Evolutionary conservation across 2,113 vertebrate genomes (phyloP).

Genomic region (Menidia beryllina): DNA sequence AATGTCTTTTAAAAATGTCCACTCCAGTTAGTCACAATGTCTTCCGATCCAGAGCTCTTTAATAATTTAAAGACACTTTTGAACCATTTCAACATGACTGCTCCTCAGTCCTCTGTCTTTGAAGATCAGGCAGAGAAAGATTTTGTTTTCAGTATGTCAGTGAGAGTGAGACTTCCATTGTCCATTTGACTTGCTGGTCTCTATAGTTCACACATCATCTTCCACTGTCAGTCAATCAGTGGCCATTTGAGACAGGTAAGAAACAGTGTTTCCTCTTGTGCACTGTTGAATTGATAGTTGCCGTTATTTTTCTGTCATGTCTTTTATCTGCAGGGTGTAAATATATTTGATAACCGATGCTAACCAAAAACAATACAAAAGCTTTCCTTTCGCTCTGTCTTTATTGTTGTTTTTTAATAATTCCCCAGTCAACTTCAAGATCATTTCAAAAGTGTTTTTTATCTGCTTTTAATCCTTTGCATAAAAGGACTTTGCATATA

Average conservation of each 20-base stretch:
- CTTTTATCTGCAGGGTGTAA: slow-evolving; percentile 72
- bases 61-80: slow-evolving; percentile 68
- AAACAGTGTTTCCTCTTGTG: slow-evolving; percentile 46
- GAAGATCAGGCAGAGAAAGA: slow-evolving; percentile 71
- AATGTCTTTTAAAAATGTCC: slow-evolving; percentile 4
- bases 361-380: slow-evolving; percentile 72
- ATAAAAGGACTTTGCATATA: slow-evolving; percentile 35
- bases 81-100: slow-evolving; percentile 62
- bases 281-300: slow-evolving; percentile 70
- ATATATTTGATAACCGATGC: slow-evolving; percentile 75
- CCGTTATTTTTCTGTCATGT: slow-evolving; percentile 77
- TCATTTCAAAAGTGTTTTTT: slow-evolving; percentile 54
- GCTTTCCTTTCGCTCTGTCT: slow-evolving; percentile 64
- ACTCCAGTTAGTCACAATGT: slow-evolving; percentile 47
- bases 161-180: slow-evolving; percentile 48
- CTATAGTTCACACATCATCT: slow-evolving; percentile 66
- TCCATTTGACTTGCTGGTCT: slow-evolving; percentile 75
- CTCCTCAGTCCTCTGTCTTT: slow-evolving; percentile 70
- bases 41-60: slow-evolving; percentile 44
- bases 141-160: slow-evolving; percentile 63
- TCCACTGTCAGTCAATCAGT: slow-evolving; percentile 66
- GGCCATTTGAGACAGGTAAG: slow-evolving; percentile 46
- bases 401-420: slow-evolving; percentile 39
- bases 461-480: slow-evolving; percentile 42
- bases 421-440: slow-evolving; percentile 64